Percentiles rank a stretch among this genome's conserved stretches.
Evolutionary conservation across 2,797 vertebrate species (phyloP).

Genomic region (Artibeus jamaicensis): DNA sequence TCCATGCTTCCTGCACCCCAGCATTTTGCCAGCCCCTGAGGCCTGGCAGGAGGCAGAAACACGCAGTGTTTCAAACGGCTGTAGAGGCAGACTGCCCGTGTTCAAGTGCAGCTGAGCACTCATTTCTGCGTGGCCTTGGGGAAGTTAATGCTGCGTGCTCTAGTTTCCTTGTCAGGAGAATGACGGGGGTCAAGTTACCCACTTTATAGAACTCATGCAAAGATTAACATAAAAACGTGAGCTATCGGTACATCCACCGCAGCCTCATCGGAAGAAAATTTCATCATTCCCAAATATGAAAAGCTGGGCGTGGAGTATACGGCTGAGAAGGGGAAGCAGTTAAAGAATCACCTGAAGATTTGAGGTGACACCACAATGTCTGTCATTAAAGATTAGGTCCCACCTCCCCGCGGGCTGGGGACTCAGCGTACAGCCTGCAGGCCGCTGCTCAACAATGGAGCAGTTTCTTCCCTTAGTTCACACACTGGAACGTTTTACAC

Average conservation of each 20-base stretch:
- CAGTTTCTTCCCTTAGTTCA: neutral
- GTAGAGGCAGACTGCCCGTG: neutral
- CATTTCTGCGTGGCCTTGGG: neutral
- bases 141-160: neutral
- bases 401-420: neutral
- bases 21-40: neutral
- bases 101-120: neutral
- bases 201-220: neutral
- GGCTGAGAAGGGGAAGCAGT: neutral
- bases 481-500: neutral
- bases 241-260: neutral
- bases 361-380: too few relatives aligned
- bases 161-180: neutral
- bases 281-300: neutral
- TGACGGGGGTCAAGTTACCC: neutral
- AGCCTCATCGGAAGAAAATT: neutral
- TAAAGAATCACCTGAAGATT: neutral
- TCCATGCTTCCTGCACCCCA: neutral
- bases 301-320: too few relatives aligned
- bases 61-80: neutral
- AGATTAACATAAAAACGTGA: neutral
- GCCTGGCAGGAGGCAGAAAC: neutral
- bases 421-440: neutral
- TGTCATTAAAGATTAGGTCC: neutral
- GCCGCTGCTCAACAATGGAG: neutral